Base-by-base conservation (phyloP, 2,888 invertebrate species). In the Gortyna flavago region DNA sequence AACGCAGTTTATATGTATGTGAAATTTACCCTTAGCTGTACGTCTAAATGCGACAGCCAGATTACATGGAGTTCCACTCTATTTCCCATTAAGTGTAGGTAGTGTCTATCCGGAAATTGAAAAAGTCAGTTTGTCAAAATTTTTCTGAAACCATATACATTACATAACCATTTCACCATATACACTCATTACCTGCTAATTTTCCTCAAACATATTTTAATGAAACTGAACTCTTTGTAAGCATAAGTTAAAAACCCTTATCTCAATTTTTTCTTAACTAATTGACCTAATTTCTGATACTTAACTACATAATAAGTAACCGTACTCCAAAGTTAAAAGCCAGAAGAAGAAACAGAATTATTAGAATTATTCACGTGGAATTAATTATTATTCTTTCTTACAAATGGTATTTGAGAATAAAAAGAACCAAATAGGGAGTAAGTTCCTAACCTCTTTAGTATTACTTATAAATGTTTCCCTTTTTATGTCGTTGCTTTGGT, bases 231-330 rank as follows among this genome's bases (percentile, higher is more conserved):
- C 25, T 25, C 18, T 48, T 38, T 25, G 29, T 2, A 25, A 48
- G 48, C 11, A 57, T n/a, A 41, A 54, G 35, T 51, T 29, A 61
- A 32, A 3, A 70, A 44, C 21, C 41, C 25, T 44, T 25, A 57
- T 29, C 29, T 9, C 4, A 0, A 11, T 1, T 29, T 78, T n/a
- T 44, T 44, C 8, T 54, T 1, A 21, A 59, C 11, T 68, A 54
- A 61, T 32, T 66, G 25, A 48, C 48, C 81, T 44, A 61, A 41
- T 61, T 77, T 61, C 8, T n/a, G n/a, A n/a, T n/a, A 48, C n/a
- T 79, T 59, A 6, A 2, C 18, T n/a, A 66, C n/a, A 6, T 35
- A 48, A 0, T 35, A 48, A 18, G 54, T 57, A n/a, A 32, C 25
- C 32, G 13, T 59, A 35, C 18, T 51, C 16, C 38, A 25, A 57